A percentile compares a stretch with the other conserved stretches of the same genome.
phyloP scores from a whole-genome alignment of 2,797 vertebrate genomes.

The Sebastiscus albofasciatus region DNA sequence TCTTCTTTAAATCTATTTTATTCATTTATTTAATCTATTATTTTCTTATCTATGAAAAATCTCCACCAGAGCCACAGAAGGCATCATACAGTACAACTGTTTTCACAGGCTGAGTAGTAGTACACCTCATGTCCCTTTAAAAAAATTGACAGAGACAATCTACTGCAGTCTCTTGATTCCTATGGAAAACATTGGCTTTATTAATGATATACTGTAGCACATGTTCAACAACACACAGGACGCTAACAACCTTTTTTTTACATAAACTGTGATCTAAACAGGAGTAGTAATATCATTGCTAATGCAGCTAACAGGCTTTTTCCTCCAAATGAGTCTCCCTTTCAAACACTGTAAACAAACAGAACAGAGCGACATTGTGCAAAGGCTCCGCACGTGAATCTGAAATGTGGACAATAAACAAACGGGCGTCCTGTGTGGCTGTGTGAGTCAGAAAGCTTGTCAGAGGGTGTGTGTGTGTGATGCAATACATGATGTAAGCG shows the following conservation, averaged over 20 bases:
- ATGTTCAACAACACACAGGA: neutral
- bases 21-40: neutral
- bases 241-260: neutral
- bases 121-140: neutral
- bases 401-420: conserved; percentile 51
- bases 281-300: neutral
- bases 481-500: conserved; percentile 60
- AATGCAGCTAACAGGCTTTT: neutral
- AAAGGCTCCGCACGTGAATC: neutral
- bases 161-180: conserved; percentile 8
- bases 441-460: conserved; percentile 33
- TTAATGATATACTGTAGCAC: conserved; percentile 10
- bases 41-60: neutral
- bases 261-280: neutral
- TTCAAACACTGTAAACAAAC: neutral
- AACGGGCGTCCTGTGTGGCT: conserved; percentile 18
- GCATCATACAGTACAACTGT: neutral
- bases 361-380: conserved; percentile 32
- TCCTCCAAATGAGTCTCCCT: neutral
- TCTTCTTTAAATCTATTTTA: neutral
- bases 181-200: conserved; percentile 12
- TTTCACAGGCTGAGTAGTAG: neutral
- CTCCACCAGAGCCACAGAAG: neutral
- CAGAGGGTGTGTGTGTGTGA: conserved; percentile 42
- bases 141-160: conserved; percentile 5